phyloP scores from a whole-genome alignment of 1,140 invertebrate genomes.

The Trialeurodes vaporariorum region DNA sequence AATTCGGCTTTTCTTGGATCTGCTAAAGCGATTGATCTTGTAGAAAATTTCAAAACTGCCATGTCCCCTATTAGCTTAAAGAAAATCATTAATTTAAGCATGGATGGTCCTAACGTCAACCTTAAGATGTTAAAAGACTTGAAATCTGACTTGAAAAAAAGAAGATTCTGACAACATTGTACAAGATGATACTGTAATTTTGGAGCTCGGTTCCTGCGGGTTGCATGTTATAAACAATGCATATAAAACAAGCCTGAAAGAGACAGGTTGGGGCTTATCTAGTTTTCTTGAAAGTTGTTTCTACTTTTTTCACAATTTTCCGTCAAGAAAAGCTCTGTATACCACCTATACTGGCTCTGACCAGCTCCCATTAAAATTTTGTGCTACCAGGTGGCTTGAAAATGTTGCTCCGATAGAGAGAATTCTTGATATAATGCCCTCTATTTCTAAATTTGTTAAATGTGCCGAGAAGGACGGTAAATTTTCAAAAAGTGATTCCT shows the following conservation, averaged over 20 bases:
- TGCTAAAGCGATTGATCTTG: conserved; percentile 18
- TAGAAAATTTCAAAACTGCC: conserved; percentile 15
- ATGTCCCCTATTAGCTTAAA: conserved; percentile 7
- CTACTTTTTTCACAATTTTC: conserved; percentile 16
- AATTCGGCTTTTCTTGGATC: conserved; percentile 20
- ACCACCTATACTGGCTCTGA: conserved; percentile 12
- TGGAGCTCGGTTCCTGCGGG: conserved; percentile 18
- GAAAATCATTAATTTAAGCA: conserved; percentile 22
- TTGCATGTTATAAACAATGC: conserved; percentile 16
- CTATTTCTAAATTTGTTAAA: conserved; percentile 12
- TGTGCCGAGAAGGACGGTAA: conserved; percentile 14
- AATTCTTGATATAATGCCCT: conserved; percentile 12
- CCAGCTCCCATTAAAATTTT: conserved; percentile 18
- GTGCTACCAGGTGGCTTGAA: conserved; percentile 17
- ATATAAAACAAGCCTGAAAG: conserved; percentile 16
- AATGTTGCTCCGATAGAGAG: conserved; percentile 14
- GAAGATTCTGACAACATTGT: too few species aligned
- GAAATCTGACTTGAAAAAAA: neutral
- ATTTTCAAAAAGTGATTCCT: conserved; percentile 16
- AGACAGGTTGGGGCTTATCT: conserved; percentile 10
- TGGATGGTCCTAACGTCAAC: conserved; percentile 20
- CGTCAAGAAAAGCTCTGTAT: conserved; percentile 13
- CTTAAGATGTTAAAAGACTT: conserved; percentile 13
- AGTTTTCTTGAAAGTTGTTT: conserved; percentile 13
- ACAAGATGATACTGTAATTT: conserved; percentile 1